A percentile compares a stretch with the other conserved stretches of the same genome.
Conservation (phyloP, 2,888 invertebrate genomes). For the Epistrophella euchroma region DNA sequence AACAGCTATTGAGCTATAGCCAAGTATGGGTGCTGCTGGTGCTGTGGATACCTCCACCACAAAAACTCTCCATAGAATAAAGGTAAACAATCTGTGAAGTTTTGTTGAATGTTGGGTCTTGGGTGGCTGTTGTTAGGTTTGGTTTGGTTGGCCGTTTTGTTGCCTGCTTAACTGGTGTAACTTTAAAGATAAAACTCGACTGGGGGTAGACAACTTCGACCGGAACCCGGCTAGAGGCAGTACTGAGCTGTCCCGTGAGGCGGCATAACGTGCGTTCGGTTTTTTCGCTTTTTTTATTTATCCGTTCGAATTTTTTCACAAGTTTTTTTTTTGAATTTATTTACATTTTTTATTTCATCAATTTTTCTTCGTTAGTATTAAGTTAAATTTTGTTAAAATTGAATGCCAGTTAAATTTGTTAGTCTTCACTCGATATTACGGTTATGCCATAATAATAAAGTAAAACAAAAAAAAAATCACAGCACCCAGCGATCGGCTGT, state of each 20-base stretch:
- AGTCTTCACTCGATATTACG: neutral
- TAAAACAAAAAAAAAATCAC: conserved; percentile 33
- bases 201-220: conserved; percentile 74
- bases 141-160: conserved; percentile 70
- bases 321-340: conserved; percentile 36
- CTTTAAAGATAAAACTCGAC: conserved; percentile 70
- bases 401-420: conserved; percentile 25
- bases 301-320: conserved; percentile 52
- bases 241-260: conserved; percentile 76
- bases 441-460: conserved; percentile 6
- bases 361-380: neutral
- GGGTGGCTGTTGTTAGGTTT: conserved; percentile 59
- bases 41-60: conserved; percentile 52
- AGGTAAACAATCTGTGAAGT: conserved; percentile 74
- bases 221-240: conserved; percentile 75
- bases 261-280: conserved; percentile 76
- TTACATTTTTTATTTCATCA: conserved; percentile 16
- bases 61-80: conserved; percentile 21
- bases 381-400: conserved; percentile 20
- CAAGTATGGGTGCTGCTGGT: neutral
- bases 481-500: conserved; percentile 33
- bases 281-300: conserved; percentile 46
- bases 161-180: conserved; percentile 72
- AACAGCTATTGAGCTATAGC: neutral
- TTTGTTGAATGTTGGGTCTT: conserved; percentile 67